Evolutionary conservation across 2,797 vertebrate species (phyloP), one percentile per base, ranked within the genome.

Genomic region (Pipistrellus nathusii): DNA sequence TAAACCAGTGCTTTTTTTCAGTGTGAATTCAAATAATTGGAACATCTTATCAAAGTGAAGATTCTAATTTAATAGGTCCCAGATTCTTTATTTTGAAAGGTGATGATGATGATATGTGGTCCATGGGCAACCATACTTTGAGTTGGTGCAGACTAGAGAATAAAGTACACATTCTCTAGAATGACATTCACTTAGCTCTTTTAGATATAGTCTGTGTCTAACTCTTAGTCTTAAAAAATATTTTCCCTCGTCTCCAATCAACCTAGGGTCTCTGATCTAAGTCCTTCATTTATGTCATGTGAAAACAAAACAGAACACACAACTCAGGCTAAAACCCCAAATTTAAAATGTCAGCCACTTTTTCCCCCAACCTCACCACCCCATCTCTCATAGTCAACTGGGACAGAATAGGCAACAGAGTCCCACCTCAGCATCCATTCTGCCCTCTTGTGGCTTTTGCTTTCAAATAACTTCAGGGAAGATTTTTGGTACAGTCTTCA

Each of bases 361-460:
- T 85, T 90, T 44, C 21, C 32, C 48, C 57, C 41, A 6, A 6
- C 17, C 38, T 81, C 5, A 18, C 11, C 35, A 23, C 6, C 15
- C 21, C 11, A 10, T 51, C 15, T 13, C n/a, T 38, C 48, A 89
- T 30, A 69, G 59, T 41, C 51, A 82, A 32, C 51, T 53, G 18
- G 51, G 51, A 53, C 18, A 53, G 18, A 53, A 51, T 51, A 51
- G 17, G 51, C 51, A 51, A 44, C 44, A 53, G 51, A 53, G 18
- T 53, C 51, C 18, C 18, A 53, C 41, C 14, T 90, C 48, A 72
- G 27, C 59, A 41, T 76, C 38, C 81, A 80, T 38, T 93, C 46
- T 88, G 64, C 48, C 32, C 51, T 95, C 76, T 30, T 3, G 10
- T 73, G 53, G 91, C 69, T 92, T 78, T 81, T 80, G 41, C 48